Percentiles rank a stretch among this genome's conserved stretches.
Evolutionary conservation across 1,140 invertebrate species (phyloP).

Genomic region (Apis laboriosa): DNA sequence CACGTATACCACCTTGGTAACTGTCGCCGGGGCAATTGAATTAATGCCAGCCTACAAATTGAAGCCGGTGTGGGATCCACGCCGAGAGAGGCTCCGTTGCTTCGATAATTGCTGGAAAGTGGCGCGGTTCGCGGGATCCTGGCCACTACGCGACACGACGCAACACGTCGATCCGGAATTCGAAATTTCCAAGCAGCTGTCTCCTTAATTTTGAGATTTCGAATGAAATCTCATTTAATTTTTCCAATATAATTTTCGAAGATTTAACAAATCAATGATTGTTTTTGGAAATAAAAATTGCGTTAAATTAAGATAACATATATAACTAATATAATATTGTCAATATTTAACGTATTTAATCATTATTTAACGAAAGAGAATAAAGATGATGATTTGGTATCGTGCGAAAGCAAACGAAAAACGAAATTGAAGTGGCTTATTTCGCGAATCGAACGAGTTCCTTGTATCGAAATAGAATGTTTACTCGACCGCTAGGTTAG

Average conservation of each 20-base stretch:
- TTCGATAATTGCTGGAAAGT: conserved; percentile 78
- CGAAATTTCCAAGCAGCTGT: background rate
- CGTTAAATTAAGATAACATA: too few species aligned
- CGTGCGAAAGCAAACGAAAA: background rate
- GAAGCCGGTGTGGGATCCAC: conserved; percentile 72
- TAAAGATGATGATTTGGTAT: background rate
- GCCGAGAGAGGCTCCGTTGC: conserved; percentile 64
- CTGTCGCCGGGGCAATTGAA: conserved; percentile 75
- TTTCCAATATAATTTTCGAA: rapidly evolving
- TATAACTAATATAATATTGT: too few species aligned
- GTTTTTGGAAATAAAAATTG: too few species aligned
- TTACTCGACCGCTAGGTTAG: background rate
- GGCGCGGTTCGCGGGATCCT: conserved; percentile 51
- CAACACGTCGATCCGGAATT: conserved; percentile 23
- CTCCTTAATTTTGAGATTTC: background rate
- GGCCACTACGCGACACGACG: background rate
- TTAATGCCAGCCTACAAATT: conserved; percentile 79
- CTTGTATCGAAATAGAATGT: conserved; percentile 31
- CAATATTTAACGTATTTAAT: too few species aligned
- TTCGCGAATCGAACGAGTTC: conserved; percentile 27
- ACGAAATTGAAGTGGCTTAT: conserved; percentile 34
- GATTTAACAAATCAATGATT: too few species aligned
- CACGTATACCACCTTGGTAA: conserved; percentile 67
- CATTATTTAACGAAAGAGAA: background rate
- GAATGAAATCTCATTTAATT: rapidly evolving